phyloP scores from a whole-genome alignment of 2,797 vertebrate genomes.

The Hypotaenidia okinawae region DNA sequence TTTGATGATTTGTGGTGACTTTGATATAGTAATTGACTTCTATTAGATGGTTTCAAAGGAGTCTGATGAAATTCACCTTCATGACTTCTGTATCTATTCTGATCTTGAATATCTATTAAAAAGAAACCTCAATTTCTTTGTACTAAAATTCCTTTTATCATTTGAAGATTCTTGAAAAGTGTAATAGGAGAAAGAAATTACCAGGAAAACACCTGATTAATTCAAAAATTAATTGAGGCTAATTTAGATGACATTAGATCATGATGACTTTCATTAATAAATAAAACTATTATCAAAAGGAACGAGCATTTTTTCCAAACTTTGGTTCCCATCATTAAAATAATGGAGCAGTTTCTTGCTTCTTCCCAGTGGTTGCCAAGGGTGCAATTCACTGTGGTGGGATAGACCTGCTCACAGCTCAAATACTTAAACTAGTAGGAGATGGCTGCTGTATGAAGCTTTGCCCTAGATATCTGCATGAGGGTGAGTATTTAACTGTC shows the following conservation, averaged over 20 bases:
- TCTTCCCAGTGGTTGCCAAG: not conserved
- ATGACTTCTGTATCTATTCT: not conserved
- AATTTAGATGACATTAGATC: not conserved
- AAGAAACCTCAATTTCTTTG: conserved; percentile 30
- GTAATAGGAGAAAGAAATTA: conserved; percentile 42
- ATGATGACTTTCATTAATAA: conserved; percentile 20
- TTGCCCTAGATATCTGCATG: not conserved
- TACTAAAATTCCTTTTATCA: conserved; percentile 61
- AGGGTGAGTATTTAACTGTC: not conserved
- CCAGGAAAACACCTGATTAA: conserved; percentile 24
- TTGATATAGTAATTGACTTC: conserved; percentile 33
- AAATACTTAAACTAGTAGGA: not conserved
- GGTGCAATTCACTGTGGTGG: not conserved
- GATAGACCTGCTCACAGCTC: not conserved
- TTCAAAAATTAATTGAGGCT: conserved; percentile 27
- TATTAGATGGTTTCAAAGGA: not conserved
- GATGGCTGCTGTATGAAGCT: not conserved
- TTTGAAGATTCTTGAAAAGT: conserved; percentile 40
- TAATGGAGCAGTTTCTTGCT: not conserved
- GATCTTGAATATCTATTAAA: not conserved
- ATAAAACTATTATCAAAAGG: conserved; percentile 46
- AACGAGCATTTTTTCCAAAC: not conserved
- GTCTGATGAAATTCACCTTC: conserved; percentile 25
- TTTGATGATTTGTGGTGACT: conserved; percentile 27
- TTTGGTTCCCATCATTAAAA: not conserved